These are phyloP conservation scores for Cordylochernes scorpioides DNA, from an alignment of 2,888 invertebrate species.

Conservation along the genomic window DNA sequence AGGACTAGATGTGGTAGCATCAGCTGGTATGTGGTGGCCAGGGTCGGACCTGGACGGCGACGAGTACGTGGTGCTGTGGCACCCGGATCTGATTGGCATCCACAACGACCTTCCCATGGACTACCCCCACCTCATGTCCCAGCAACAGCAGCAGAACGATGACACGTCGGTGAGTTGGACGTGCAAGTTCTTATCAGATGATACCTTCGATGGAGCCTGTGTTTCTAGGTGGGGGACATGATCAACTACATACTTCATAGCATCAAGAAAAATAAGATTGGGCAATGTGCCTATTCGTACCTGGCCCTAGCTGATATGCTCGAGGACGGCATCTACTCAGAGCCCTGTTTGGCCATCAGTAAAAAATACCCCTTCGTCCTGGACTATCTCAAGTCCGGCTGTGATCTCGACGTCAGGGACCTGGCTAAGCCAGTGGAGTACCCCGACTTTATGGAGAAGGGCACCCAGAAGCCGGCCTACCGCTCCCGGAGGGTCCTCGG, in stretches of 20 bases:
- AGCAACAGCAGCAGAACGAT: neutral
- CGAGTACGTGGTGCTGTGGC: slow-evolving; percentile 22
- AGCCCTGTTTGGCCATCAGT: slow-evolving; percentile 9
- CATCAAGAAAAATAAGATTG: slow-evolving; percentile 12
- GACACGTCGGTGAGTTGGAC: neutral
- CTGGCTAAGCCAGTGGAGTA: slow-evolving; percentile 2
- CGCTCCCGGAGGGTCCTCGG: slow-evolving; percentile 3
- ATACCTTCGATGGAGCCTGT: neutral
- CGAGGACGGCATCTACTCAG: slow-evolving; percentile 10
- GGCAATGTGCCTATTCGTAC: slow-evolving; percentile 13
- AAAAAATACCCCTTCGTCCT: slow-evolving; percentile 10
- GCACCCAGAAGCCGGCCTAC: slow-evolving; percentile 3
- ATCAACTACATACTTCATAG: slow-evolving; percentile 11
- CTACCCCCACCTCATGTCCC: too few relatives aligned
- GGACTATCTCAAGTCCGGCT: slow-evolving; percentile 15
- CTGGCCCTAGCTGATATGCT: slow-evolving; percentile 12
- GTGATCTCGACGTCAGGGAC: too few relatives aligned
- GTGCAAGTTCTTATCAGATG: neutral
- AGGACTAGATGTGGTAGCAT: too few relatives aligned
- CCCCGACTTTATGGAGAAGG: slow-evolving; percentile 6
- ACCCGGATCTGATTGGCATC: slow-evolving; percentile 17
- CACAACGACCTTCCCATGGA: slow-evolving; percentile 9
- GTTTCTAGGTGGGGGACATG: slow-evolving; percentile 11
- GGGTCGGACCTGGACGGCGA: slow-evolving; percentile 25
- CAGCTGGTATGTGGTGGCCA: too few relatives aligned